Base-by-base conservation (phyloP, 2,797 vertebrate genomes). In the Heterohyrax brucei region DNA sequence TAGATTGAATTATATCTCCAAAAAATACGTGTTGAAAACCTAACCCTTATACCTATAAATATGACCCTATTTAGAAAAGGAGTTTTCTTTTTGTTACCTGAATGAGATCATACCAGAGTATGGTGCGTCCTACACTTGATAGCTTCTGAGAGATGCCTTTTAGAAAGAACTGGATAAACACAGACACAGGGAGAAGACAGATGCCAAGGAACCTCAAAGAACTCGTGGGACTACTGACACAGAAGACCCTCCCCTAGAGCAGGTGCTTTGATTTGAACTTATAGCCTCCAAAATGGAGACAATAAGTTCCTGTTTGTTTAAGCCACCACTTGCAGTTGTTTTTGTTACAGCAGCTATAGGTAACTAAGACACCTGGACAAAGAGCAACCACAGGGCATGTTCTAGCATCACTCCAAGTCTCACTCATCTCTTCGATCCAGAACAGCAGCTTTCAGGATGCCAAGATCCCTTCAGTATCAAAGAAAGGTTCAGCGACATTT, bases 401-500 rank as follows among this genome's bases (percentile, higher is more conserved):
- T n/a, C 39, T 46, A 30, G n/a, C 21, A 2, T 61, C 21, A 10
- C 1, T 33, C 21, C 18, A 13, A 9, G 39, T 14, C 44, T 46
- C 26, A 4, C 39, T 79, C 75, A 24, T 7, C 10, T 30, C 76
- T 64, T 4, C 26, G n/a, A 16, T 56, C 76, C 73, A 10, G 53
- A 86, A 33, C 2, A 2, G 87, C 1, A 13, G 30, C 50, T 77
- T 80, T 46, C 61, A 19, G 68, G 28, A 24, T 1, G 39, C 64
- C 16, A 14, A 1, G 5, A 28, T 18, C 10, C 44, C 21, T n/a
- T 14, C n/a, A 50, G 21, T 13, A 13, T n/a, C 53, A 33, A 66
- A 56, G 84, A 30, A 30, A 68, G n/a, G 18, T 2, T 6, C 33
- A 78, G 21, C 3, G 7, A 0, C 0, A 0, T 0, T 9, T 39